Percentiles rank a stretch among this genome's conserved stretches.
These are phyloP conservation scores for Carposina sasakii DNA, from an alignment of 1,140 invertebrate species.

Conservation along the genomic window DNA sequence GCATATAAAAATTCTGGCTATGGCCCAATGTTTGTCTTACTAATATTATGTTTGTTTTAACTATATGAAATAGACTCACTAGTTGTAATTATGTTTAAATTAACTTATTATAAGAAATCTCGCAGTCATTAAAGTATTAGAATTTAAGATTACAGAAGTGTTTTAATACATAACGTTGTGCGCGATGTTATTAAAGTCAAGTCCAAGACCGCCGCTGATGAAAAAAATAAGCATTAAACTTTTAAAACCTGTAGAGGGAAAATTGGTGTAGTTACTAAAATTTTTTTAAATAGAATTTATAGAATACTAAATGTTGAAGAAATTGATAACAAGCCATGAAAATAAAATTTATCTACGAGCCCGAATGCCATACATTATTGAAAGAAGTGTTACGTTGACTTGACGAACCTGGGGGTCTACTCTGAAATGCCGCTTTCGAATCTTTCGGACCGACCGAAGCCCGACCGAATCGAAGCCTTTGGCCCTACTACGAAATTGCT, in stretches of 20 bases:
- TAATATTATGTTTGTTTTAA: constrained; percentile 34
- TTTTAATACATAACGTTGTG: constrained; percentile 10
- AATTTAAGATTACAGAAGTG: constrained; percentile 23
- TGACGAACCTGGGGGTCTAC: no score
- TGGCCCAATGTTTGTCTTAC: constrained; percentile 24
- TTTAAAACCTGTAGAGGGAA: not conserved
- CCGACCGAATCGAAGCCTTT: no score
- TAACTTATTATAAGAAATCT: constrained; percentile 35
- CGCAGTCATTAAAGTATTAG: constrained; percentile 64
- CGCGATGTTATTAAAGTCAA: not conserved
- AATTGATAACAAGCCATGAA: no score
- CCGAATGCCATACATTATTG: no score
- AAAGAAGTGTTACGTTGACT: no score
- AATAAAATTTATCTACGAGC: no score
- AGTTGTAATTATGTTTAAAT: constrained; percentile 22
- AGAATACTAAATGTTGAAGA: constrained; percentile 25
- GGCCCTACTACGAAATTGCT: no score
- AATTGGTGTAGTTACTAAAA: not conserved
- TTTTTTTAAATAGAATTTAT: constrained; percentile 10
- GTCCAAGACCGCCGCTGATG: not conserved
- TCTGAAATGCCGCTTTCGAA: no score
- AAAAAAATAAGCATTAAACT: not conserved
- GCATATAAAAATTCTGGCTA: constrained; percentile 29
- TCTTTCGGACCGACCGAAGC: no score
- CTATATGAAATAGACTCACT: constrained; percentile 28